A percentile compares a stretch with the other conserved stretches of the same genome.
Conservation (phyloP, 2,888 invertebrate genomes). For the Volucella inflata region DNA sequence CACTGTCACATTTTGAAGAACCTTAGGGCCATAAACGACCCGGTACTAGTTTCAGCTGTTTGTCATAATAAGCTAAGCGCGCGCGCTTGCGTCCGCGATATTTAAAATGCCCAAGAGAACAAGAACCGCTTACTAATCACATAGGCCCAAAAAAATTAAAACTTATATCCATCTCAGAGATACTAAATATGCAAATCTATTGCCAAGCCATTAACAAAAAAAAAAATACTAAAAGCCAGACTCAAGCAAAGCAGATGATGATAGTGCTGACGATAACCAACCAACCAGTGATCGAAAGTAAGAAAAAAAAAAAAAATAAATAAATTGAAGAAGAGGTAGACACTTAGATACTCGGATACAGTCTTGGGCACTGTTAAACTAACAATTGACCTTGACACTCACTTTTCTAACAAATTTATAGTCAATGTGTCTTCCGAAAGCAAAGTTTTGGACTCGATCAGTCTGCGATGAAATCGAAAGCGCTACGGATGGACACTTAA, state of each 20-base stretch:
- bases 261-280: constrained; percentile 14
- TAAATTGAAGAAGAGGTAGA: constrained; percentile 26
- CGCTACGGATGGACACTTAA: constrained; percentile 79
- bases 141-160: constrained; percentile 9
- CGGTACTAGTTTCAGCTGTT: neutral
- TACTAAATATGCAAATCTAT: constrained; percentile 65
- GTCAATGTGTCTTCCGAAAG: constrained; percentile 78
- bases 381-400: constrained; percentile 82
- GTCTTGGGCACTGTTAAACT: constrained; percentile 55
- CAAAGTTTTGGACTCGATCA: constrained; percentile 78
- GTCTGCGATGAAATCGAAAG: constrained; percentile 82
- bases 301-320: constrained; percentile 36
- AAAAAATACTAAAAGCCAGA: constrained; percentile 31
- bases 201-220: constrained; percentile 46
- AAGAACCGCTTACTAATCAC: constrained; percentile 43
- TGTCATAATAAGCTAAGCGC: constrained; percentile 14
- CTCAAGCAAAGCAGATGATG: constrained; percentile 32
- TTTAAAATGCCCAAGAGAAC: constrained; percentile 26
- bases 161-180: constrained; percentile 14
- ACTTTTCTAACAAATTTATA: constrained; percentile 79
- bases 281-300: constrained; percentile 30
- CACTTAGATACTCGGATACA: constrained; percentile 52
- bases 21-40: constrained; percentile 31
- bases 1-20: neutral
- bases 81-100: neutral